Base-by-base conservation (phyloP, 1,140 invertebrate genomes). In the Holotrichia oblita region DNA sequence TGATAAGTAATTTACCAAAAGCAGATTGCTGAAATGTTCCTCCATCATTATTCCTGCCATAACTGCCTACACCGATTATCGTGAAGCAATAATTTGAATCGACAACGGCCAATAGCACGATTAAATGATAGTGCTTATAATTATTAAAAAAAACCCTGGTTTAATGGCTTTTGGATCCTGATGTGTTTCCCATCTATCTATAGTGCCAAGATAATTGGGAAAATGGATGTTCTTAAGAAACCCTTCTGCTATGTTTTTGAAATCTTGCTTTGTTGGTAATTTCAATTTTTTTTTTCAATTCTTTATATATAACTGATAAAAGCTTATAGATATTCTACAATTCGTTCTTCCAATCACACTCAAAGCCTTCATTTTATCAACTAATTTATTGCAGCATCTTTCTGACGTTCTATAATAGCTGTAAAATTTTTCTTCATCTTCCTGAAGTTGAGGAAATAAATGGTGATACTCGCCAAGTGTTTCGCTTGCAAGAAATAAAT, bases 361-460 rank as follows among this genome's bases (percentile, higher is more conserved):
- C 42, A 12, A 14, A 9, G 42, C 0, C 7, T 44, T 44, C 7
- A 44, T 44, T 44, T 12, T 12, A 14, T 12, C 8, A 9, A 44
- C 42, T 9, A 44, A 14, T 14, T 12, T 12, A 44, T 44, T 44
- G 2, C 42, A 44, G 6, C 6, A 41, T 41, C 10, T 6, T 41
- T 41, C 41, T 6, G 17, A 24, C 74, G 42, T 76, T 55, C 74
- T 41, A 20, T 42, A 76, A 76, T 76, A 76, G 17, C 41, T 55
- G 17, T 10, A 76, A 76, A 41, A 76, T 42, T 76, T 42, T 22
- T 42, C 74, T 44, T 44, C 42, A 44, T 44, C 27, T 4, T 34
- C 27, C 27, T 34, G 27, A 1, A 34, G 27, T 34, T 34, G 27
- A 34, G 27, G 27, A 34, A 34, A 34, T 34, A 34, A 34, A 34